phyloP scores from a whole-genome alignment of 2,888 invertebrate species.

The Calliphora vomitoria region DNA sequence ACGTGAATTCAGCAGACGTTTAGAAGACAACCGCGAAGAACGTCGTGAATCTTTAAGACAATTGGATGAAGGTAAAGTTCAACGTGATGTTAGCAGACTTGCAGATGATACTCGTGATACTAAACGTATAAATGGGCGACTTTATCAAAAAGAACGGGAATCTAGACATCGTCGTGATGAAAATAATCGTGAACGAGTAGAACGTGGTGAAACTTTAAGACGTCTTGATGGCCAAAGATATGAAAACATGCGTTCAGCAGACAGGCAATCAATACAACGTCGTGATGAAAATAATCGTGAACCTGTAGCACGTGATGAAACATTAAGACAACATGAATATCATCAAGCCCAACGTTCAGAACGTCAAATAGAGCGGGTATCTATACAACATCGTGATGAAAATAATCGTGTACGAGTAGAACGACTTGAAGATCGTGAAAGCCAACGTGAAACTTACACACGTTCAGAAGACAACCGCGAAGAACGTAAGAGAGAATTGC shows the following conservation, averaged over 20 bases:
- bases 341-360: neutral
- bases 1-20: neutral
- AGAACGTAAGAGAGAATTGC: too few species aligned
- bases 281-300: slow-evolving; percentile 8
- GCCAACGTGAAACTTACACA: too few species aligned
- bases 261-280: neutral
- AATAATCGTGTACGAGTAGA: too few species aligned
- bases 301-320: neutral
- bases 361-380: too few species aligned
- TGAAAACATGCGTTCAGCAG: neutral
- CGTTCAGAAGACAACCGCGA: neutral
- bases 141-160: neutral
- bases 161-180: too few species aligned
- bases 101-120: neutral
- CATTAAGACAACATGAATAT: neutral
- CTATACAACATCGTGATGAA: neutral
- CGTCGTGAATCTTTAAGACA: neutral
- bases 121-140: neutral
- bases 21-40: neutral
- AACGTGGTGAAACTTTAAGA: neutral
- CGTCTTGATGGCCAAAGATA: neutral
- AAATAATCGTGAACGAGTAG: neutral
- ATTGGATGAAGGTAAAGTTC: neutral
- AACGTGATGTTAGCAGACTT: neutral
- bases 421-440: too few species aligned